Conservation (phyloP, 2,113 vertebrate species). For the Oxygymnocypris stewartii region DNA sequence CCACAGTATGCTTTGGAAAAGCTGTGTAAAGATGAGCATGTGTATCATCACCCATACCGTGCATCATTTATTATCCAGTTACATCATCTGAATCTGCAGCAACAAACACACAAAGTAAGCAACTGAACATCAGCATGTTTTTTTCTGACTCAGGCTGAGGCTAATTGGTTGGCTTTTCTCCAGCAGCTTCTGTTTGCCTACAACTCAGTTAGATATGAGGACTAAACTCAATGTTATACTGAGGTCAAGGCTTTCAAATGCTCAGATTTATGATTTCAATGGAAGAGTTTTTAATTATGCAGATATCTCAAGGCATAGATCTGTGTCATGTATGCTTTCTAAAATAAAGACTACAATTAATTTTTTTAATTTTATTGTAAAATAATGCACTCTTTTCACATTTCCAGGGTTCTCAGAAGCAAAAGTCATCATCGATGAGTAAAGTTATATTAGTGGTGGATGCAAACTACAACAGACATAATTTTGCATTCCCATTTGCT, state of each 20-base stretch:
- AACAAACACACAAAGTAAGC: conserved; percentile 20
- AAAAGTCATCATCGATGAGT: background rate
- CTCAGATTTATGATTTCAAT: conserved; percentile 1
- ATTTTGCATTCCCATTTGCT: background rate
- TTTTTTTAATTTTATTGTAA: background rate
- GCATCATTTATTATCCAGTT: conserved; percentile 45
- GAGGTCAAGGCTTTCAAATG: conserved; percentile 13
- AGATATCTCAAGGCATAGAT: conserved; percentile 2
- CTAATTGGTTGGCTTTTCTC: conserved; percentile 49
- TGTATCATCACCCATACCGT: conserved; percentile 33
- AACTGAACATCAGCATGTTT: conserved; percentile 49
- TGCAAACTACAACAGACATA: no score
- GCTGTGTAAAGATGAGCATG: conserved; percentile 1
- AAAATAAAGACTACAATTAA: background rate
- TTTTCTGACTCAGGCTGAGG: conserved; percentile 43
- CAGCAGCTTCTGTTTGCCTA: conserved; percentile 33
- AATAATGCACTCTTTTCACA: background rate
- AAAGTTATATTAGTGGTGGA: background rate
- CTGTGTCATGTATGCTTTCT: background rate
- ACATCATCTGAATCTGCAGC: conserved; percentile 36
- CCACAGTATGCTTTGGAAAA: conserved; percentile 25
- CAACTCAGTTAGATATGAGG: conserved; percentile 24
- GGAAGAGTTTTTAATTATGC: conserved; percentile 9
- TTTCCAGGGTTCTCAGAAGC: background rate
- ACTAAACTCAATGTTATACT: background rate